Evolutionary conservation across 2,888 invertebrate genomes (phyloP).

Genomic region (Heliconius erato): DNA sequence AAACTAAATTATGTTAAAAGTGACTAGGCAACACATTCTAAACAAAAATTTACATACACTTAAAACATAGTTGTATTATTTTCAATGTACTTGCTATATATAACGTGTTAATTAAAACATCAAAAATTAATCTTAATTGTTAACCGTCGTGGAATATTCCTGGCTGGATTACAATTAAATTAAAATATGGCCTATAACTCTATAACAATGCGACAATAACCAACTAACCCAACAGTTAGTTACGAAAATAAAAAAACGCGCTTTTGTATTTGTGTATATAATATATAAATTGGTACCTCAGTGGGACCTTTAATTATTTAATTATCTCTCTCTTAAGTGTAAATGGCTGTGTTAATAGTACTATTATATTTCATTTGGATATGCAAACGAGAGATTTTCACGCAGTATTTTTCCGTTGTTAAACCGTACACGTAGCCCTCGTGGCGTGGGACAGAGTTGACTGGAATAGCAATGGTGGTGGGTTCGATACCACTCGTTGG

Average conservation of each 20-base stretch:
- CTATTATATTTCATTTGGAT: neutral
- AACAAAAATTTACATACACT: neutral
- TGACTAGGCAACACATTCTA: neutral
- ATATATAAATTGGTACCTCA: neutral
- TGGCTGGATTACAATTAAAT: neutral
- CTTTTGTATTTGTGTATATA: neutral
- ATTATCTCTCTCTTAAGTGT: neutral
- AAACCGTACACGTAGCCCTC: neutral
- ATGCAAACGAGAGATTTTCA: neutral
- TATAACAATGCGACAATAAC: neutral
- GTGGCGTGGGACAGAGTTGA: too few species aligned
- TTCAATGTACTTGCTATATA: neutral
- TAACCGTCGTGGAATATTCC: neutral
- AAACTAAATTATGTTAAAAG: neutral
- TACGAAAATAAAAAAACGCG: neutral
- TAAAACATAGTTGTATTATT: neutral
- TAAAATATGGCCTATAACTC: neutral
- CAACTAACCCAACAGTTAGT: neutral
- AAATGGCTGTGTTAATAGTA: neutral
- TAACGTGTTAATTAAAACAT: slow-evolving; percentile 15
- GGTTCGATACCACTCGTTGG: too few species aligned
- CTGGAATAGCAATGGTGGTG: too few species aligned
- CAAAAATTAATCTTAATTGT: neutral
- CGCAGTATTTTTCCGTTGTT: neutral
- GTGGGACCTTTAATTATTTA: neutral